Conservation (phyloP, 2,797 vertebrate species). For the Danio jaintianensis region DNA sequence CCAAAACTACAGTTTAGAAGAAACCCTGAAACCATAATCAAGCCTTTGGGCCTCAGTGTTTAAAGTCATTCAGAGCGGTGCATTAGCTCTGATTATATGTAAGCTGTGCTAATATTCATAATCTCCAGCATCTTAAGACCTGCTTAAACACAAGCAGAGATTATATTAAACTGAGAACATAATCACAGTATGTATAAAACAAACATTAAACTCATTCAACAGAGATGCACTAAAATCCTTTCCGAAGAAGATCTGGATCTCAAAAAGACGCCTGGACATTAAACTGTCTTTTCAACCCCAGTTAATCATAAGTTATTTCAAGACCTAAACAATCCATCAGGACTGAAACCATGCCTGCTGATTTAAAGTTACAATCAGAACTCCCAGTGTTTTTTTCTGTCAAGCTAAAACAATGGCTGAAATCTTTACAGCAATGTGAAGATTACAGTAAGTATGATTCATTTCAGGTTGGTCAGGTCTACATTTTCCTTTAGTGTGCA, state of each 20-base stretch:
- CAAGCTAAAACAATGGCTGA: too few species aligned
- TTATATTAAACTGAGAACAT: not conserved
- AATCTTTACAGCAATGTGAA: too few species aligned
- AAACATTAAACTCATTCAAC: not conserved
- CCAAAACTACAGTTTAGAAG: constrained; percentile 19
- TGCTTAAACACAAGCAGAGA: not conserved
- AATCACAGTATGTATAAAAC: not conserved
- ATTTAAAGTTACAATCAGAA: too few species aligned
- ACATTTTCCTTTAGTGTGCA: too few species aligned
- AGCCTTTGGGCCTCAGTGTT: constrained; percentile 48
- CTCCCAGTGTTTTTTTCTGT: too few species aligned
- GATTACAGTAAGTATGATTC: too few species aligned
- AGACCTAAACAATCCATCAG: not conserved
- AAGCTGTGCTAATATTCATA: constrained; percentile 7
- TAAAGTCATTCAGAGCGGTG: constrained; percentile 62
- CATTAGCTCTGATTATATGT: constrained; percentile 50
- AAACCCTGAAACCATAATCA: constrained; percentile 44
- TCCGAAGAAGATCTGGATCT: not conserved
- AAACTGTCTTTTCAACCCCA: not conserved
- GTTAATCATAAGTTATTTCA: not conserved
- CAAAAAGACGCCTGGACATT: not conserved
- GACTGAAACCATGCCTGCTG: not conserved
- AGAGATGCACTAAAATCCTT: not conserved
- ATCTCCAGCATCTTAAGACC: constrained; percentile 12
- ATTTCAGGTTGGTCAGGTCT: too few species aligned